A percentile compares a stretch with the other conserved stretches of the same genome.
Conservation (phyloP, 2,797 vertebrate genomes). For the Dermochelys coriacea region DNA sequence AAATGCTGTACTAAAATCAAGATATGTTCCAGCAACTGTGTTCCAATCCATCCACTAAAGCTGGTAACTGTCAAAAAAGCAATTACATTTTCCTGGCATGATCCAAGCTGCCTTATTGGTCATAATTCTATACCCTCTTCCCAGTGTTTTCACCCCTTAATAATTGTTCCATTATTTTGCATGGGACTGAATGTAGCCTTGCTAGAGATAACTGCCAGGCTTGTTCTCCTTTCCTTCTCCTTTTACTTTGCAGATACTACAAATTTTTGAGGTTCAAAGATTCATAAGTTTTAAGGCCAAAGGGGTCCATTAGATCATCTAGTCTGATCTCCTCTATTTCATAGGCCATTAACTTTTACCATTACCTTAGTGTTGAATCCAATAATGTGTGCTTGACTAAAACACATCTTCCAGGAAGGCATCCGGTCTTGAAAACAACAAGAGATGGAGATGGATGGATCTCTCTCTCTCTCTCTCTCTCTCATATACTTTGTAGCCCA, state of each 20-base stretch:
- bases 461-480: neutral
- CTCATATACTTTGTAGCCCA: neutral
- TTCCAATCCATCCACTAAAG: neutral
- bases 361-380: neutral
- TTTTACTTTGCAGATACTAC: neutral
- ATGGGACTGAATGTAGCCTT: neutral
- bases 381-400: neutral
- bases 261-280: neutral
- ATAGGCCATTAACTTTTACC: neutral
- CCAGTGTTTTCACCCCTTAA: neutral
- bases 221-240: neutral
- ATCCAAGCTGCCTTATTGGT: constrained; percentile 9
- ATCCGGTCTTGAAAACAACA: neutral
- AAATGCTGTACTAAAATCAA: neutral
- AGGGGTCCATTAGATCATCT: neutral
- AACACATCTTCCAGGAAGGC: neutral
- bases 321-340: neutral
- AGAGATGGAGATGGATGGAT: neutral
- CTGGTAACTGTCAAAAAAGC: constrained; percentile 5
- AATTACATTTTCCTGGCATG: constrained; percentile 30
- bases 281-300: neutral
- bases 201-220: neutral
- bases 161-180: constrained; percentile 41
- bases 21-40: neutral
- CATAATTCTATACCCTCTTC: neutral